phyloP scores from a whole-genome alignment of 2,113 vertebrate species.

The Neotragus pygmaeus region DNA sequence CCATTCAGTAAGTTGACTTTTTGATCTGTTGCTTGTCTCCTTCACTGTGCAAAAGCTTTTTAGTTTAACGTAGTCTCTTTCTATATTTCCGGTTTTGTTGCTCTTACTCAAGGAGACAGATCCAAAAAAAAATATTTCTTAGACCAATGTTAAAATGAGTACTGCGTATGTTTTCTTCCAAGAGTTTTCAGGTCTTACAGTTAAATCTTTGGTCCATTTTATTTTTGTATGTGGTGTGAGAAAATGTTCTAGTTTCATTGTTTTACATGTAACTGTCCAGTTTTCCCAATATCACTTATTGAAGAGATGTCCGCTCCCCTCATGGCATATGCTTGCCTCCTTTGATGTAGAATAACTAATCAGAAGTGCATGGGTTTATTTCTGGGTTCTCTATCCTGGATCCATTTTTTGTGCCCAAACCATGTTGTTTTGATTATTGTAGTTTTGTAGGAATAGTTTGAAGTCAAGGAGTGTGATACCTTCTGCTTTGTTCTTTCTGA shows the following conservation, averaged over 20 bases:
- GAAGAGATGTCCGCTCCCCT: background rate
- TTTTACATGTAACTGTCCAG: background rate
- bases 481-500: background rate
- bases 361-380: background rate
- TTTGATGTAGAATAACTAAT: background rate
- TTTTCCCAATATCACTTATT: background rate
- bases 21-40: background rate
- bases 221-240: background rate
- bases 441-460: background rate
- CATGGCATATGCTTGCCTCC: background rate
- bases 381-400: background rate
- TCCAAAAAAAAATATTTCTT: background rate
- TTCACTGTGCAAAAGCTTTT: background rate
- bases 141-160: background rate
- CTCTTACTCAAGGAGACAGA: background rate
- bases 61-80: background rate
- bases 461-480: background rate
- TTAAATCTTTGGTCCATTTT: background rate
- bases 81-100: background rate
- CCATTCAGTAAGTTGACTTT: background rate
- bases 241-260: background rate
- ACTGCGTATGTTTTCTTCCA: background rate
- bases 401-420: background rate
- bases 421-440: background rate
- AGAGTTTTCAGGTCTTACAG: background rate